Base-by-base conservation (phyloP, 2,113 vertebrate genomes). In the Trachemys scripta region DNA sequence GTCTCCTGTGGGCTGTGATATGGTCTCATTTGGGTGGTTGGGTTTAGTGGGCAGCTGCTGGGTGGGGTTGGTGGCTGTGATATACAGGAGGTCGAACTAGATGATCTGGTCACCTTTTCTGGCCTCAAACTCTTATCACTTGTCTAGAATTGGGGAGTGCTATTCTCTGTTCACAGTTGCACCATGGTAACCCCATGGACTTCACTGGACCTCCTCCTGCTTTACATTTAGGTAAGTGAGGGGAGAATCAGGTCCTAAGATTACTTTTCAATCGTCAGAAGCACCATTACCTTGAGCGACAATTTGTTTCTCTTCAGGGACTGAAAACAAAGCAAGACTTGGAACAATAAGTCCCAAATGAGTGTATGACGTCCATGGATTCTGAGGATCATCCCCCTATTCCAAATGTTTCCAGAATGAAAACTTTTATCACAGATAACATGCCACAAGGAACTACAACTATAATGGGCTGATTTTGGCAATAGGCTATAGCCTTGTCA, bases 361-460 rank as follows among this genome's bases (percentile, higher is more conserved):
- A 2, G 38, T 4, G 0, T 13, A 31, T 53, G 29, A 13, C 76
- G 17, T 5, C 16, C 0, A 0, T 57, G 84, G 75, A 57, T 79
- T 59, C 76, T 42, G 87, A 80, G 78, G 65, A 10, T 72, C 35
- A 72, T 69, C 65, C 35, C 65, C 35, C 72, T 51, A 59, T 56
- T 78, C 57, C 42, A 14, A 0, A 42, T 53, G 19, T 91, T 80
- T 89, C 57, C 88, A 65, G 49, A 62, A 0, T 42, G 0, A 0
- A 19, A 89, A 27, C 0, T 35, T 38, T 69, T 83, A 62, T 84
- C 82, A 62, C 87, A 88, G 59, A 8, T 8, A 7, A 59, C 1
- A 6, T 19, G 83, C 1, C 49, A 72, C 35, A 50, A 89, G 0
- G 2, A 57, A 12, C 62, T 25, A 2, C 35, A 0, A 47, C 29